phyloP scores from a whole-genome alignment of 2,888 invertebrate species.

The Listrodromus nycthemerus region DNA sequence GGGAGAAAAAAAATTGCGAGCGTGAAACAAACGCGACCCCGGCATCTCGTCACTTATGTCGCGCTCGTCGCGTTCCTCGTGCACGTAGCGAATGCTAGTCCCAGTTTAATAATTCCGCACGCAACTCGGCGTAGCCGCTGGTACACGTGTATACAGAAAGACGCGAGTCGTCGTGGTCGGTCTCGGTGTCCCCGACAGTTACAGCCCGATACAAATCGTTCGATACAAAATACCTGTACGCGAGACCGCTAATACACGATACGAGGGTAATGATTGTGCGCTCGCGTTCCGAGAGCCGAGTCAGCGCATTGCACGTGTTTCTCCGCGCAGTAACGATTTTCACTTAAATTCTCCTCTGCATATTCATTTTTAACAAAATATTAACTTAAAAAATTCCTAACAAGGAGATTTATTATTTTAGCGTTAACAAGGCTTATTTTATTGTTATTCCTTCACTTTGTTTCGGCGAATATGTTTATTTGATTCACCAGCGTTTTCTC shows the following conservation, averaged over 20 bases:
- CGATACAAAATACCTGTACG: constrained; percentile 3
- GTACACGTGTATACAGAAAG: constrained; percentile 58
- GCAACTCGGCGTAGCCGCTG: constrained; percentile 49
- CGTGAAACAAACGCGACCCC: constrained; percentile 13
- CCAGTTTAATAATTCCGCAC: constrained; percentile 60
- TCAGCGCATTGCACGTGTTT: constrained; percentile 54
- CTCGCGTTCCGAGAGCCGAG: constrained; percentile 40
- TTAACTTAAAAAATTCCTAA: too few species aligned
- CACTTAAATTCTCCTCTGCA: constrained; percentile 16
- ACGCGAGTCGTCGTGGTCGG: constrained; percentile 36
- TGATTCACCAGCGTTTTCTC: too few species aligned
- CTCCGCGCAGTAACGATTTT: constrained; percentile 47
- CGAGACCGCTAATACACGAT: constrained; percentile 8
- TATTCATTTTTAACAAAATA: background rate
- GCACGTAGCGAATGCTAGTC: constrained; percentile 32
- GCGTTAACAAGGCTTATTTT: background rate
- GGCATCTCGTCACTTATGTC: constrained; percentile 30
- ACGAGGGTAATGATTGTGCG: constrained; percentile 41
- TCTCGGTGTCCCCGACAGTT: constrained; percentile 16
- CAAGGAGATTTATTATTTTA: too few species aligned
- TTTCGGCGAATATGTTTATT: too few species aligned
- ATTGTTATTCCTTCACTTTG: too few species aligned
- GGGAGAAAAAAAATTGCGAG: constrained; percentile 19
- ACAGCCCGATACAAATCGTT: constrained; percentile 3
- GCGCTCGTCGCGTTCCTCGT: constrained; percentile 34